A percentile compares a stretch with the other conserved stretches of the same genome.
Conservation (phyloP, 37 sponge, comb jelly and placozoan species). For the Theonella swinhoei region DNA sequence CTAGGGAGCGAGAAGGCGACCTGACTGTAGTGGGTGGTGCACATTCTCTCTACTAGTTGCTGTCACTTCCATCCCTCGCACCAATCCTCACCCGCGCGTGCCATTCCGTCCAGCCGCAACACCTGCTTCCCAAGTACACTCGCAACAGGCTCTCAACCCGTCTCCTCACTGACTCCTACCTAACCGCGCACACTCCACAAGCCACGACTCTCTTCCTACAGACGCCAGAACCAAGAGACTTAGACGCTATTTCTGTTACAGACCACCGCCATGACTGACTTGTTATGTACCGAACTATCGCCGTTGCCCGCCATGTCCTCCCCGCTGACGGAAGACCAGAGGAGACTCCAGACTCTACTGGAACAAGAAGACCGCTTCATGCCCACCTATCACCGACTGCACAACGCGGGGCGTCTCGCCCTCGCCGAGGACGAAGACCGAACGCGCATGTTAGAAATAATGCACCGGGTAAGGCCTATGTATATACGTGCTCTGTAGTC, state of each 20-base stretch:
- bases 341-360: slow-evolving; percentile 33
- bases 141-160: not conserved
- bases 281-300: slow-evolving; percentile 22
- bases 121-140: not conserved
- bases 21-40: too few species aligned
- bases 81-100: too few species aligned
- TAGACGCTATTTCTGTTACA: too few species aligned
- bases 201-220: too few species aligned
- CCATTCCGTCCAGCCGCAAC: too few species aligned
- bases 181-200: too few species aligned
- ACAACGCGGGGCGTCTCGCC: not conserved
- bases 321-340: slow-evolving; percentile 20
- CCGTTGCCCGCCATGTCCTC: slow-evolving; percentile 17
- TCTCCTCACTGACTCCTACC: too few species aligned
- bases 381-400: slow-evolving; percentile 25
- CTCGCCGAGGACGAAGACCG: slow-evolving; percentile 9
- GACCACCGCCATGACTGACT: not conserved
- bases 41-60: too few species aligned
- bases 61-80: too few species aligned
- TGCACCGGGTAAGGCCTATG: slow-evolving; percentile 22
- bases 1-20: too few species aligned
- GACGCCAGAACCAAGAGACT: too few species aligned
- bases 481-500: too few species aligned
- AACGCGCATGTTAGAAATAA: slow-evolving; percentile 24
- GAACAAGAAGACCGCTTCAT: slow-evolving; percentile 57